Conservation (phyloP, 2,113 vertebrate species). For the Cyphomyrus discorhynchus region DNA sequence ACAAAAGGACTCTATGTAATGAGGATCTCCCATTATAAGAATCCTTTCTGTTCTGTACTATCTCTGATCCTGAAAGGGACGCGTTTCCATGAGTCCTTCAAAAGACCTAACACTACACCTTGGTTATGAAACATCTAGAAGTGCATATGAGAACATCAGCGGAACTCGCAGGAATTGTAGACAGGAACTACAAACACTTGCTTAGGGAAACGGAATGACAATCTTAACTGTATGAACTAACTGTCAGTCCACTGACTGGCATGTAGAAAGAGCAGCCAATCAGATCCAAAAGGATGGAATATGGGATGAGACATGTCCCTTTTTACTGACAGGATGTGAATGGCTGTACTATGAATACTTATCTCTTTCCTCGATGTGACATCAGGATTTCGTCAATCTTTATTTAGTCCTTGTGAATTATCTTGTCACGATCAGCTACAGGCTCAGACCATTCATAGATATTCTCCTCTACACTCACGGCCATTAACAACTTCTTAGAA, state of each 20-base stretch:
- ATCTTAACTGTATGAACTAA: neutral
- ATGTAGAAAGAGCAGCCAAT: neutral
- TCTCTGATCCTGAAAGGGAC: neutral
- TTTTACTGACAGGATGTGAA: neutral
- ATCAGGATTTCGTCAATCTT: neutral
- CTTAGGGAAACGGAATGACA: neutral
- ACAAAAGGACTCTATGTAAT: neutral
- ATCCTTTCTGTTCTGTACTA: neutral
- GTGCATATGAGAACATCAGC: neutral
- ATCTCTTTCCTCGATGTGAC: neutral
- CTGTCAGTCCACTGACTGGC: neutral
- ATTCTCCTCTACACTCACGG: neutral
- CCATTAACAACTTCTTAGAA: neutral
- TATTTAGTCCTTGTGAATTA: constrained; percentile 2
- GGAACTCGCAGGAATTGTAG: neutral
- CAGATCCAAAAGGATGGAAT: neutral
- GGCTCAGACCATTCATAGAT: neutral
- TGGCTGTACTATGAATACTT: neutral
- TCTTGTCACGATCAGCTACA: neutral
- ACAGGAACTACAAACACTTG: neutral
- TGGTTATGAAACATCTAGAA: neutral
- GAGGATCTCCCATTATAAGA: neutral
- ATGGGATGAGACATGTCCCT: neutral
- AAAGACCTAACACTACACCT: neutral
- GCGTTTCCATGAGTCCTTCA: neutral